phyloP scores from a whole-genome alignment of 2,113 vertebrate genomes.

The Larimichthys crocea region DNA sequence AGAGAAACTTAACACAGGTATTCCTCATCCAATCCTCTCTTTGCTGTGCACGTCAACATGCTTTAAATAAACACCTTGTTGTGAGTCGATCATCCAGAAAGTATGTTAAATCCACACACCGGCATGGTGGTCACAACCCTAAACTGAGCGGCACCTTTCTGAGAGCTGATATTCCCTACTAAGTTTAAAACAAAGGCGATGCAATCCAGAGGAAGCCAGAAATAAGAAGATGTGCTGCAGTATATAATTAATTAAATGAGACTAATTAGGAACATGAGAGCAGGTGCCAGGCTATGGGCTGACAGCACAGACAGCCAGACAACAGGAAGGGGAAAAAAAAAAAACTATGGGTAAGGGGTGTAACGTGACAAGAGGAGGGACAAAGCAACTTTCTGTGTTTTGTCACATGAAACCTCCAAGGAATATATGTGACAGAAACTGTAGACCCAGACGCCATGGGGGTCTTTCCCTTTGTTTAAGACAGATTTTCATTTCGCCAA shows the following conservation, averaged over 20 bases:
- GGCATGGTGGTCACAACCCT: slow-evolving; percentile 1
- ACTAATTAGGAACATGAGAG: slow-evolving; percentile 95
- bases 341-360: slow-evolving; percentile 82
- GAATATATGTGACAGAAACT: slow-evolving; percentile 86
- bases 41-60: background rate
- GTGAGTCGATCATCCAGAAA: slow-evolving; percentile 1
- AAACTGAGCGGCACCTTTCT: background rate
- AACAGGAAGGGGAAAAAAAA: slow-evolving; percentile 77
- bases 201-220: slow-evolving; percentile 71
- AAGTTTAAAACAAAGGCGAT: slow-evolving; percentile 71
- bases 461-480: slow-evolving; percentile 81
- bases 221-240: slow-evolving; percentile 85
- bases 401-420: slow-evolving; percentile 88
- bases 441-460: slow-evolving; percentile 81
- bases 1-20: background rate
- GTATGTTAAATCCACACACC: background rate
- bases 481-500: slow-evolving; percentile 85
- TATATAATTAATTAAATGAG: slow-evolving; percentile 94
- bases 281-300: slow-evolving; percentile 90
- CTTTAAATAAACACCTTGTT: slow-evolving; percentile 28
- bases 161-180: slow-evolving; percentile 43
- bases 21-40: background rate
- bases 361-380: slow-evolving; percentile 86
- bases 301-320: slow-evolving; percentile 89
- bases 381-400: slow-evolving; percentile 88